Base-by-base conservation (phyloP, 2,888 invertebrate species). In the Dryobotodes eremita region DNA sequence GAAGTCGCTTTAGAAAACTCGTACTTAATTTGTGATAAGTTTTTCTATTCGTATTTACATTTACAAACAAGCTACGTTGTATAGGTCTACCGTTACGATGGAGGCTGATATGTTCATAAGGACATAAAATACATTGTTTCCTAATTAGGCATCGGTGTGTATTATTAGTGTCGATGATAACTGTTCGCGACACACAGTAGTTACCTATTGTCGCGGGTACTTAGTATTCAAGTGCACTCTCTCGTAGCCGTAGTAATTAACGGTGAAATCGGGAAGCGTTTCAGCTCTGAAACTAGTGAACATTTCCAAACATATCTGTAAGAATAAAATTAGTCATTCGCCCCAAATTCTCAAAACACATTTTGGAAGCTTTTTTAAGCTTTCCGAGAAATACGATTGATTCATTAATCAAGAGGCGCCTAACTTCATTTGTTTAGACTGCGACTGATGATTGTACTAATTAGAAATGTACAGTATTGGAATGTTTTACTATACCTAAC, bases 271-370 rank as follows among this genome's bases (percentile, higher is more conserved):
- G 13, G 71, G 64, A 73, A 59, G 42, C 36, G 17, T 66, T 80
- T 76, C 57, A 74, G 61, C 48, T n/a, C 55, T 48, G 26, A 71
- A 69, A 50, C 62, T 71, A 69, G 71, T 68, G 31, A 65, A 81
- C 53, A 65, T 57, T 46, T 74, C 62, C 61, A 26, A 69, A 69
- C 76, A 77, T 64, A 78, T 81, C 78, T 71, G 77, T 83, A 75
- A 80, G 76, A 86, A 76, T 83, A 82, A 86, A 86, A 89, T 91
- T 86, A 89, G 90, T 90, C 91, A 91, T 88, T 83, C 87, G 75
- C 69, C 72, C 74, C 68, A 84, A 89, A 88, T 89, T 90, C 88
- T 86, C 75, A 83, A 86, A 89, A 90, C 87, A 82, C 82, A 84
- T 88, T 88, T 86, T 79, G 80, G 59, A 26, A 69, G 75, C 59